Evolutionary conservation across 2,113 vertebrate species (phyloP).

Genomic region (Actinemys pallida): DNA sequence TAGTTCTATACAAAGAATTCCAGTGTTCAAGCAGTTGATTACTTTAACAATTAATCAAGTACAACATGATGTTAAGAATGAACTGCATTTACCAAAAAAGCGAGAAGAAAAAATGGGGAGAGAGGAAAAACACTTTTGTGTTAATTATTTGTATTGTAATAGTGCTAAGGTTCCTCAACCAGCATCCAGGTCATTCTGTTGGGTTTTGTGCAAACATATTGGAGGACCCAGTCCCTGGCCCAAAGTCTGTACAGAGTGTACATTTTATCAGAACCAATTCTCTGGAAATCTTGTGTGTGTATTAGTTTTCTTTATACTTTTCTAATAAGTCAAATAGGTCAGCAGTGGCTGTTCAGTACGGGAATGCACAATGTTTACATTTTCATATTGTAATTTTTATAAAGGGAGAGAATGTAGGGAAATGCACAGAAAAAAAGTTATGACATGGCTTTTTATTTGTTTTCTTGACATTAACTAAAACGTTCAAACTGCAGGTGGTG

Average conservation of each 20-base stretch:
- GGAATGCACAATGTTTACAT: fast-evolving
- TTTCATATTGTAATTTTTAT: neutral
- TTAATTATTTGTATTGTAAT: neutral
- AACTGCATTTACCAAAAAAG: neutral
- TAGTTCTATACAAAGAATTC: neutral
- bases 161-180: neutral
- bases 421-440: neutral
- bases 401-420: neutral
- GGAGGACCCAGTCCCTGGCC: neutral
- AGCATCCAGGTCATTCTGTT: neutral
- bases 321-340: neutral
- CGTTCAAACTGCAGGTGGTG: slow-evolving; percentile 73
- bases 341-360: neutral
- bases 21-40: neutral
- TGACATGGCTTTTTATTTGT: neutral
- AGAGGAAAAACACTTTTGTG: neutral
- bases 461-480: neutral
- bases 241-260: neutral
- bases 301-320: neutral
- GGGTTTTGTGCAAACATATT: neutral
- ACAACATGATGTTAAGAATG: neutral
- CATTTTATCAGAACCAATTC: neutral
- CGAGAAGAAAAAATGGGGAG: neutral
- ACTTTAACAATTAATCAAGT: neutral
- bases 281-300: neutral